A percentile compares a stretch with the other conserved stretches of the same genome.
Conservation (phyloP, 1,140 invertebrate species). For the Procambarus virginalis region DNA sequence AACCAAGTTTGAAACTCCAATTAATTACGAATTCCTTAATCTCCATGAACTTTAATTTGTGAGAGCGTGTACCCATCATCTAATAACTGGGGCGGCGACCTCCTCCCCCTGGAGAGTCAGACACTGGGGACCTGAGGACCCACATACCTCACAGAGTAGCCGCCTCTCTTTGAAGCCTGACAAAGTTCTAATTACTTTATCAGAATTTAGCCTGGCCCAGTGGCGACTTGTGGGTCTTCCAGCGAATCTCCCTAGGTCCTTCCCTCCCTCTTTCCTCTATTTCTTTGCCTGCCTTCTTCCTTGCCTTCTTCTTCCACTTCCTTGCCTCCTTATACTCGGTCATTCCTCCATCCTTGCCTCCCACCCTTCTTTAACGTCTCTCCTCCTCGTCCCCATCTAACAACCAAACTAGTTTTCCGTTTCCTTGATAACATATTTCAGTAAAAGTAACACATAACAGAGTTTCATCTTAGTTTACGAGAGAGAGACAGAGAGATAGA, state of each 20-base stretch:
- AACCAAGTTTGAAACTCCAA: background rate
- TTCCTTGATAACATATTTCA: too few species aligned
- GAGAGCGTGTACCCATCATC: background rate
- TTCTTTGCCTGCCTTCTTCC: constrained; percentile 1
- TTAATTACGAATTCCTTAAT: constrained; percentile 7
- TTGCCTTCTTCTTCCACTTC: background rate
- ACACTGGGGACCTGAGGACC: background rate
- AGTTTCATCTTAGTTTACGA: too few species aligned
- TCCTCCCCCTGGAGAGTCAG: background rate
- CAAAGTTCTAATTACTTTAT: constrained; percentile 51
- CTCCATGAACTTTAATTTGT: background rate
- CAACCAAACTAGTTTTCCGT: too few species aligned
- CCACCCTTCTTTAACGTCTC: background rate
- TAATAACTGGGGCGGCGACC: background rate
- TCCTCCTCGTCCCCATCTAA: too few species aligned
- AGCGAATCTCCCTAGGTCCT: too few species aligned
- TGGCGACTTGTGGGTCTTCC: constrained; percentile 10
- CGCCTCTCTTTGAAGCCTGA: constrained; percentile 28
- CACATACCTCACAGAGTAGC: background rate
- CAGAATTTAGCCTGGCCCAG: constrained; percentile 25
- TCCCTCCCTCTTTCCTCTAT: constrained; percentile 37
- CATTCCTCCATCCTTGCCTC: background rate
- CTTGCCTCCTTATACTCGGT: background rate
- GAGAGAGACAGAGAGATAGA: too few species aligned
- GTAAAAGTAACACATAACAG: too few species aligned